Conservation (phyloP, 1,140 invertebrate genomes). For the Scaptomyza hsui region DNA sequence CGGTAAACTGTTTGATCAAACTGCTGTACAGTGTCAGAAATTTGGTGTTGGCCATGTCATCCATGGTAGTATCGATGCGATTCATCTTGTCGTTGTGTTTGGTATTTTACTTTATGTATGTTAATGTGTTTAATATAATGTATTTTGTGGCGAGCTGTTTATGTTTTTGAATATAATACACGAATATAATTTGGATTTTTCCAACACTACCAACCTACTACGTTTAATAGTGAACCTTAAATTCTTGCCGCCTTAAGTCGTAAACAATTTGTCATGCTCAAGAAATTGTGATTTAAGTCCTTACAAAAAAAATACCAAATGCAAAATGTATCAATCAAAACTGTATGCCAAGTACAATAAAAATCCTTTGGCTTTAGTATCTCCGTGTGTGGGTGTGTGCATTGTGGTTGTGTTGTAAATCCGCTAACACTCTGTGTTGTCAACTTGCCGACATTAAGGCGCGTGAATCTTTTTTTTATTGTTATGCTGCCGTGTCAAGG, state of each 20-base stretch:
- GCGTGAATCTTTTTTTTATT: constrained; percentile 75
- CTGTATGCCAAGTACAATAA: constrained; percentile 42
- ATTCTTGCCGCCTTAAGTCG: constrained; percentile 10
- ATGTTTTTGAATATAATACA: not conserved
- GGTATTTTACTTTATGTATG: not conserved
- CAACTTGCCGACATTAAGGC: constrained; percentile 76
- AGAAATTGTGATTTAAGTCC: constrained; percentile 50
- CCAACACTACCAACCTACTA: not conserved
- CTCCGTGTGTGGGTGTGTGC: constrained; percentile 15
- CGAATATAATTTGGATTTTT: not conserved
- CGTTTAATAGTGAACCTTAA: not conserved
- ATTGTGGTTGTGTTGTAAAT: constrained; percentile 52
- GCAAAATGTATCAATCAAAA: constrained; percentile 78
- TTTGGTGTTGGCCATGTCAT: constrained; percentile 77
- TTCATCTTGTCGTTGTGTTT: constrained; percentile 55
- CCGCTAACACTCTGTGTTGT: constrained; percentile 76
- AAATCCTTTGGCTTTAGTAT: constrained; percentile 49
- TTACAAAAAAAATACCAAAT: constrained; percentile 48
- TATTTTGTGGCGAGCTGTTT: not conserved
- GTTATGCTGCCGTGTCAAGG: constrained; percentile 64
- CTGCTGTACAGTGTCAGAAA: constrained; percentile 61
- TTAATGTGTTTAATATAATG: not conserved
- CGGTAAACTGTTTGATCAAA: constrained; percentile 49
- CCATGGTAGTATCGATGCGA: constrained; percentile 72
- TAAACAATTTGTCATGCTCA: constrained; percentile 64